These are phyloP conservation scores for Picathartes gymnocephalus DNA, from an alignment of 2,113 vertebrate species.

Conservation along the genomic window DNA sequence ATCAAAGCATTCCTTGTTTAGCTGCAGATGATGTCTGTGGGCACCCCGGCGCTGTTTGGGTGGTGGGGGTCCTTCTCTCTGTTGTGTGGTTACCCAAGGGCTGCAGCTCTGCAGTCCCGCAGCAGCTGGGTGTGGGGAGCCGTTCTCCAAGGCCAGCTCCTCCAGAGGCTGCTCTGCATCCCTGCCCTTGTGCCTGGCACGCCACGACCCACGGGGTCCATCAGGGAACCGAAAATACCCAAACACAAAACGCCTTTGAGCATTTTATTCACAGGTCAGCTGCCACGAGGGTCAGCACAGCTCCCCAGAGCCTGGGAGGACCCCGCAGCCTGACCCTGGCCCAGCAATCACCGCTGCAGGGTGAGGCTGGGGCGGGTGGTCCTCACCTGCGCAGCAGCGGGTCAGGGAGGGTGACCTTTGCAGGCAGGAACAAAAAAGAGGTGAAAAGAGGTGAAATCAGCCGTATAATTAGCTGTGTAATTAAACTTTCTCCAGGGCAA, in stretches of 20 bases:
- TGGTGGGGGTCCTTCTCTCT: too few species aligned
- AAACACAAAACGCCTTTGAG: not conserved
- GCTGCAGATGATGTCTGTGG: not conserved
- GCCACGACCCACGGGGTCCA: accelerated
- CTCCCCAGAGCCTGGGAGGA: not conserved
- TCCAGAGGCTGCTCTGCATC: not conserved
- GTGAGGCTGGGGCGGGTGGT: not conserved
- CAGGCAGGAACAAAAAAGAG: not conserved
- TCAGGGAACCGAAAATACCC: not conserved
- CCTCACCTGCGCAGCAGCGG: accelerated
- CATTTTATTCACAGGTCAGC: not conserved
- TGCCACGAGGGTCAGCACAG: not conserved
- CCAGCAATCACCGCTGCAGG: not conserved
- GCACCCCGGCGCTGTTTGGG: not conserved
- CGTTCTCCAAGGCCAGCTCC: not conserved
- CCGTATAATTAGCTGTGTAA: not conserved
- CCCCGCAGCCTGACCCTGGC: not conserved
- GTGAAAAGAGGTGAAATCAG: not conserved
- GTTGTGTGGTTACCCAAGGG: not conserved
- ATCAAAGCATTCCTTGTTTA: not conserved
- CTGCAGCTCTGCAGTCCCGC: not conserved
- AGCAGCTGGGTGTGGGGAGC: not conserved
- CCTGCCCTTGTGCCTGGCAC: accelerated
- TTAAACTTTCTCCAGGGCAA: not conserved
- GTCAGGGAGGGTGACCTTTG: not conserved